Percentiles rank a stretch among this genome's conserved stretches.
Evolutionary conservation across 2,113 vertebrate species (phyloP).

Genomic region (Ranitomeya variabilis): DNA sequence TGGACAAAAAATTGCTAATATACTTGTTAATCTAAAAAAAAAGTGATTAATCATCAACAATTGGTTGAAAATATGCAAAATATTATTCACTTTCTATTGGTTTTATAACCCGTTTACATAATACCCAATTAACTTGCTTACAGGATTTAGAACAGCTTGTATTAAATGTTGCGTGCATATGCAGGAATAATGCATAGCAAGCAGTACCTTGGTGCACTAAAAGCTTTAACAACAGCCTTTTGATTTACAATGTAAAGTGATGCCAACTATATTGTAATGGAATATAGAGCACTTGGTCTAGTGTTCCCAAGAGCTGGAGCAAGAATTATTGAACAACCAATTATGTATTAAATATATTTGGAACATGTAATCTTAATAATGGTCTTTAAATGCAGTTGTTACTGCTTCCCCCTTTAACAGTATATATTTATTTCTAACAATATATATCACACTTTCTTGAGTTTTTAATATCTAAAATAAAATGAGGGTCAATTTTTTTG

Average conservation of each 20-base stretch:
- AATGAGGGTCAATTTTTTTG: background rate
- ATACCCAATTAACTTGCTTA: background rate
- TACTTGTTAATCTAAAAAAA: background rate
- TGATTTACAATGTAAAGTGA: constrained; percentile 33
- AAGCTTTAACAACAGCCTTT: constrained; percentile 42
- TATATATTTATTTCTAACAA: background rate
- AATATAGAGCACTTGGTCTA: constrained; percentile 23
- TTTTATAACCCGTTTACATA: background rate
- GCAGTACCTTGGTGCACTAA: constrained; percentile 36
- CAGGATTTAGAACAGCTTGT: background rate
- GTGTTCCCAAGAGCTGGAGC: background rate
- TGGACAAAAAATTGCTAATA: background rate
- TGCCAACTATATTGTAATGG: constrained; percentile 35
- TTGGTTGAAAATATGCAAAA: background rate
- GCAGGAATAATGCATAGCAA: constrained; percentile 22
- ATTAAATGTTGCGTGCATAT: background rate
- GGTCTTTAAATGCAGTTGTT: background rate
- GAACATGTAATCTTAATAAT: constrained; percentile 1
- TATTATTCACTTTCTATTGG: background rate
- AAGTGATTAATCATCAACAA: background rate
- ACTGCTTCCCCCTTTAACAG: background rate
- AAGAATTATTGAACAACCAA: background rate
- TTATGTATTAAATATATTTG: constrained; percentile 31
- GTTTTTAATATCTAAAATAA: background rate
- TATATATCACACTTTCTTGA: background rate